Percentiles rank a stretch among this genome's conserved stretches.
Evolutionary conservation across 2,113 vertebrate species (phyloP).

Genomic region (Spilogale gracilis): DNA sequence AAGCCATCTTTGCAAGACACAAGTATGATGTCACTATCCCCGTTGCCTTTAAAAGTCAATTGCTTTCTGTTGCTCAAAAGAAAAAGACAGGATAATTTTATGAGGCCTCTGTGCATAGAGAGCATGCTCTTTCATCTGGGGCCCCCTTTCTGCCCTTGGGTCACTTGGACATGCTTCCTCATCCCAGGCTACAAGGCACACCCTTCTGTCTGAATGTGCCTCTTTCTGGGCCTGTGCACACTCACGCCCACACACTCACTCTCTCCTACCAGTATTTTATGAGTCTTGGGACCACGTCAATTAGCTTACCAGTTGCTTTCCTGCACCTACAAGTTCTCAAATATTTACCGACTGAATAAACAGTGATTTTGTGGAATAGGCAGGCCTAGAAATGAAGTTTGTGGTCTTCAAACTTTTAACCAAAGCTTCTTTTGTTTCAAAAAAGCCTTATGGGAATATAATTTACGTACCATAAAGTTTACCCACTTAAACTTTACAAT

Average conservation of each 20-base stretch:
- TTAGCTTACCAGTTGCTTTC: neutral
- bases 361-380: neutral
- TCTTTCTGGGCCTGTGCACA: fast-evolving
- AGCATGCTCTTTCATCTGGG: neutral
- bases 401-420: conserved; percentile 18
- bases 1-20: conserved; percentile 8
- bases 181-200: neutral
- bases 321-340: neutral
- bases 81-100: neutral
- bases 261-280: neutral
- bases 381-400: neutral
- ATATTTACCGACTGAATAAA: conserved; percentile 19
- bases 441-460: neutral
- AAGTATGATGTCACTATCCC: neutral
- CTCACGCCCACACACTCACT: too few relatives aligned
- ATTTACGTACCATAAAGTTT: neutral
- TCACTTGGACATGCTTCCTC: neutral
- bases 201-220: neutral
- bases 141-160: neutral
- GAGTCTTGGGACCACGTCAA: neutral
- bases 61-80: neutral
- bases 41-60: neutral
- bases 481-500: neutral
- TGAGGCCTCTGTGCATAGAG: neutral
- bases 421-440: neutral